Conservation (phyloP, 2,888 invertebrate species). For the Catocala nupta region DNA sequence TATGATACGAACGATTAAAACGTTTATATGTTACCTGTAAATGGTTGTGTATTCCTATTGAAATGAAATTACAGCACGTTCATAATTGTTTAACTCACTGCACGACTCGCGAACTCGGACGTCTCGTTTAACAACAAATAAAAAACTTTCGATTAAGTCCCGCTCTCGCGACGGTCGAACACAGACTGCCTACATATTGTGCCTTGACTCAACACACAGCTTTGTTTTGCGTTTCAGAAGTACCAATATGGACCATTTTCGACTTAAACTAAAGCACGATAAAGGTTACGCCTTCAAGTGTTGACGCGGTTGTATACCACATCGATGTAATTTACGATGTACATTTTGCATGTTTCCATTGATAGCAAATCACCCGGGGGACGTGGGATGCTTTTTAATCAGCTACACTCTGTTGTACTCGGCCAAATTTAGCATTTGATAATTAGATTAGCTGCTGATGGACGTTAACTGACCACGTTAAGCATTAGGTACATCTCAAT, state of each 20-base stretch:
- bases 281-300: slow-evolving; percentile 28
- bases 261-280: slow-evolving; percentile 45
- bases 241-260: slow-evolving; percentile 49
- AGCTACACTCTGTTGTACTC: slow-evolving; percentile 35
- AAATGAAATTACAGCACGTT: slow-evolving; percentile 51
- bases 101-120: slow-evolving; percentile 63
- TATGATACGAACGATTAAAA: slow-evolving; percentile 37
- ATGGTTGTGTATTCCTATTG: slow-evolving; percentile 33
- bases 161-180: slow-evolving; percentile 58
- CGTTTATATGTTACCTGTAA: slow-evolving; percentile 50
- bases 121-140: slow-evolving; percentile 46
- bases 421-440: slow-evolving; percentile 46
- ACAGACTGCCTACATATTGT: slow-evolving; percentile 63
- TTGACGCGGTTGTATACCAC: slow-evolving; percentile 15
- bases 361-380: slow-evolving; percentile 52
- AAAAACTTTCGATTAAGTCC: slow-evolving; percentile 46
- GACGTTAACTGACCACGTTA: too few species aligned
- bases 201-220: slow-evolving; percentile 49
- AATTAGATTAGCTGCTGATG: slow-evolving; percentile 40
- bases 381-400: slow-evolving; percentile 52
- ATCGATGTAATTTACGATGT: slow-evolving; percentile 47
- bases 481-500: too few species aligned
- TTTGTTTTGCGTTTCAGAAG: slow-evolving; percentile 52
- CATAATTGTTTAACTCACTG: slow-evolving; percentile 62
- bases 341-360: slow-evolving; percentile 54